A percentile compares a stretch with the other conserved stretches of the same genome.
Conservation (phyloP, 2,113 vertebrate genomes). For the Callipepla squamata region DNA sequence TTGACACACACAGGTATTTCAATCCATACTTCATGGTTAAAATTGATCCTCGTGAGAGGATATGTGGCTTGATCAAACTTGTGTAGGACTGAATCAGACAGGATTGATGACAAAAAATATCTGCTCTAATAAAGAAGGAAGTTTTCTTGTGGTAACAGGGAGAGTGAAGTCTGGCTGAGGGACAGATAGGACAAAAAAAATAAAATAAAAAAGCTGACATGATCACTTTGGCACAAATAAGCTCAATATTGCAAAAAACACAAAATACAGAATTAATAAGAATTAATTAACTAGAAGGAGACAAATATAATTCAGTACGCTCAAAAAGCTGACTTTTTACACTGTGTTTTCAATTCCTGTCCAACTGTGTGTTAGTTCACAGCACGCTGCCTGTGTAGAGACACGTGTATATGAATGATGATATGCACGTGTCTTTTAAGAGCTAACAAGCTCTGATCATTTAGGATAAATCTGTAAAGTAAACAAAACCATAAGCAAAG, state of each 20-base stretch:
- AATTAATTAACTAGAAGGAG: background rate
- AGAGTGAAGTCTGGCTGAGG: background rate
- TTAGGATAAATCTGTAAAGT: background rate
- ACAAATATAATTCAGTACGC: background rate
- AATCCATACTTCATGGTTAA: constrained; percentile 54
- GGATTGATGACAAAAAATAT: constrained; percentile 36
- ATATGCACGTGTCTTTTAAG: background rate
- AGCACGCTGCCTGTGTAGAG: background rate
- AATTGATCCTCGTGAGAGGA: constrained; percentile 60
- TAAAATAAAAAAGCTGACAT: background rate
- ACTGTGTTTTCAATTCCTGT: background rate
- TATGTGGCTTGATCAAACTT: constrained; percentile 56
- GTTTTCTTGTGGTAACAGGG: constrained; percentile 6
- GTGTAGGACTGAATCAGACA: constrained; percentile 39
- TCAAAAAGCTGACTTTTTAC: background rate
- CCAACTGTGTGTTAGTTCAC: background rate
- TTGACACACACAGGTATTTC: constrained; percentile 54
- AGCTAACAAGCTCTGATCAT: background rate
- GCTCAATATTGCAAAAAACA: background rate
- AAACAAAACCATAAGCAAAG: background rate
- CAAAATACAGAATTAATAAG: background rate
- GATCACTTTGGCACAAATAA: background rate
- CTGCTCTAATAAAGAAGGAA: constrained; percentile 16
- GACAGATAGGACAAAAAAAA: background rate
- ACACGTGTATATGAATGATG: fast-evolving